Evolutionary conservation across 2,888 invertebrate species (phyloP).

Genomic region (Lathronympha strigana): DNA sequence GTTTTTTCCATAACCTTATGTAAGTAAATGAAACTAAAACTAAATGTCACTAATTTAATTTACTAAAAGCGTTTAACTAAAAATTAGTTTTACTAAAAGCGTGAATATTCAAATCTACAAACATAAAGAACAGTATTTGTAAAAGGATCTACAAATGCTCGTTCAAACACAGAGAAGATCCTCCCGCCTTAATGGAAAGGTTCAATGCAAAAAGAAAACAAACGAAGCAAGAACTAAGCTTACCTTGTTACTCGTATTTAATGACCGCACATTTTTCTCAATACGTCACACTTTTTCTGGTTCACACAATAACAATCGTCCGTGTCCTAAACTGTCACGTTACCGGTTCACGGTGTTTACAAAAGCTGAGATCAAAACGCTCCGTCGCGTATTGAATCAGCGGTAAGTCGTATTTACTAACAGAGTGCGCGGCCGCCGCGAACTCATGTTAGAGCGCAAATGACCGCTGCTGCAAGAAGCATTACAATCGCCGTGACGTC

Average conservation of each 20-base stretch:
- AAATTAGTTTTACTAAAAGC: no score
- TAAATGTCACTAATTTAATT: no score
- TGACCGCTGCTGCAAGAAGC: conserved; percentile 64
- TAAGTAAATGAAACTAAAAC: neutral
- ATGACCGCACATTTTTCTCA: conserved; percentile 71
- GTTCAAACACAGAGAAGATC: conserved; percentile 34
- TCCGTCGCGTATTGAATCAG: conserved; percentile 50
- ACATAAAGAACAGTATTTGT: conserved; percentile 10
- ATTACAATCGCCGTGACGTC: conserved; percentile 69
- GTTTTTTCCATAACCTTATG: no score
- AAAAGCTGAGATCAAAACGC: conserved; percentile 55
- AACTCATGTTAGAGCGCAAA: conserved; percentile 73
- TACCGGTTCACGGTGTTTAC: conserved; percentile 50
- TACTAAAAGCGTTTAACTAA: neutral
- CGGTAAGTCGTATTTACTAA: conserved; percentile 30
- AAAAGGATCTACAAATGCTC: conserved; percentile 29
- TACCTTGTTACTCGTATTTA: conserved; percentile 70
- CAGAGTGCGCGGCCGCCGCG: conserved; percentile 62
- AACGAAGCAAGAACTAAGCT: conserved; percentile 59
- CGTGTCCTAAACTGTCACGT: conserved; percentile 54
- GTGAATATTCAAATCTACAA: neutral
- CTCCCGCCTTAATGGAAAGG: conserved; percentile 33
- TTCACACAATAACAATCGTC: conserved; percentile 30
- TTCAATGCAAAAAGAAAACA: conserved; percentile 53
- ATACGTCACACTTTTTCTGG: conserved; percentile 47